Base-by-base conservation (phyloP, 1,140 invertebrate genomes). In the Coelopa frigida region DNA sequence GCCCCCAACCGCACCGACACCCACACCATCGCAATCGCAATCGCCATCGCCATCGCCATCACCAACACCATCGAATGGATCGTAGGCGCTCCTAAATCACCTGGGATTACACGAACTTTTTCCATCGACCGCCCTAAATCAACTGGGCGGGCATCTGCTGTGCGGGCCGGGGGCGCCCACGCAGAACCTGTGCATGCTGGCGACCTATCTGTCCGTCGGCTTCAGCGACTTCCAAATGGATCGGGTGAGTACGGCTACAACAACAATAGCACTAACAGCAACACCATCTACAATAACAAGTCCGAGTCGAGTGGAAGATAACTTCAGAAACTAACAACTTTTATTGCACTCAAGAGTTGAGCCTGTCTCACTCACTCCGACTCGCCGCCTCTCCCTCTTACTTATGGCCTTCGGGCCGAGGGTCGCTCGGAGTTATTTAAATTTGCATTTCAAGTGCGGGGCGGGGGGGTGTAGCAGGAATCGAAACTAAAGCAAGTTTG, bases 171-270 rank as follows among this genome's bases (percentile, higher is more conserved):
- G 49, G 14, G 43, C 51, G 43, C 55, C 55, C 47, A 56, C 57
- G 45, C 54, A 58, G 40, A 55, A 50, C 47, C 58, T 62, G 2
- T 66, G 56, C 48, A 44, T 50, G 26, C 46, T 66, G 21, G 44
- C 60, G 44, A 54, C 57, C 33, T 66, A 59, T 40, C 49, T 63
- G 23, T 53, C 56, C 32, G 63, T 67, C 45, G 63, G 63, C 48
- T 67, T 66, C 49, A 63, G 58, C 47, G 61, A 60, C 48, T 60
- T 54, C 58, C 52, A 63, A 48, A 43, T 61, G 57, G 62, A 66
- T 61, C 59, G 62, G 53, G 61, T 62, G 59, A 65, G 59, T 61
- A 58, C 51, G 55, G 39, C n/a, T n/a, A n/a, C n/a, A 53, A 52
- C 54, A 52, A 59, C 59, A 59, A 55, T 54, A 54, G n/a, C n/a